These are phyloP conservation scores for Takifugu bimaculatus DNA, from an alignment of 2,113 vertebrate species.

Conservation along the genomic window DNA sequence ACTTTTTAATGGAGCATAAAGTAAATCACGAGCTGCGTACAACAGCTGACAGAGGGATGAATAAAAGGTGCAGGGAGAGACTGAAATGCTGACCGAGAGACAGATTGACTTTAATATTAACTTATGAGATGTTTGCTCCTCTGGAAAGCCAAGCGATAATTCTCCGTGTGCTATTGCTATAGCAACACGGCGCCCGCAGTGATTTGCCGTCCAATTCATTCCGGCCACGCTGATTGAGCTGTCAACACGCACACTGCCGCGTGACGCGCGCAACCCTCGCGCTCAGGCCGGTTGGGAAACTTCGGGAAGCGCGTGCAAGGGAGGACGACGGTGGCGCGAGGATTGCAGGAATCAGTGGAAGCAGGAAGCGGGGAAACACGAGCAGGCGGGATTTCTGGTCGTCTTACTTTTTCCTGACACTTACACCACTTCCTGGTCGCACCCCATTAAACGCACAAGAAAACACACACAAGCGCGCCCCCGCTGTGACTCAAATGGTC, in stretches of 20 bases:
- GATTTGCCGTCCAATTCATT: slow-evolving; percentile 53
- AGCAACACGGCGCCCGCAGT: slow-evolving; percentile 53
- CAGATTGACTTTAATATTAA: slow-evolving; percentile 37
- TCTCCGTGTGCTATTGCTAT: slow-evolving; percentile 53
- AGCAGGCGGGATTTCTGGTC: slow-evolving; percentile 11
- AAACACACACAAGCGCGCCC: slow-evolving; percentile 19
- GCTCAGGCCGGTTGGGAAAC: slow-evolving; percentile 37
- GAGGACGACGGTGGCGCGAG: slow-evolving; percentile 50
- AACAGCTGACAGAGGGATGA: slow-evolving; percentile 18
- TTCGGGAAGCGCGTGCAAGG: slow-evolving; percentile 27
- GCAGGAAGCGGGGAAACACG: slow-evolving; percentile 1
- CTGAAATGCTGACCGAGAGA: slow-evolving; percentile 22
- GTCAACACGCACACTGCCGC: slow-evolving; percentile 30
- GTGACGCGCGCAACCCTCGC: slow-evolving; percentile 10
- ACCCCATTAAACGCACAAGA: slow-evolving; percentile 34
- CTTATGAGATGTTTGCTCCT: slow-evolving; percentile 59
- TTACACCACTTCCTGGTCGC: slow-evolving; percentile 27
- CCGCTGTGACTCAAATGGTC: slow-evolving; percentile 19
- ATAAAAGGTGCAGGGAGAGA: slow-evolving; percentile 29
- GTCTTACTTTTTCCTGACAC: slow-evolving; percentile 44
- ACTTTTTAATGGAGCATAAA: not conserved
- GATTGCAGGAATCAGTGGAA: slow-evolving; percentile 32
- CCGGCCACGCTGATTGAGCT: slow-evolving; percentile 65
- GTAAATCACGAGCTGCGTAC: slow-evolving; percentile 14
- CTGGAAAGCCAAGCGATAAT: slow-evolving; percentile 60